Evolutionary conservation across 2,888 invertebrate species (phyloP).

Genomic region (Melinaea marsaeus): DNA sequence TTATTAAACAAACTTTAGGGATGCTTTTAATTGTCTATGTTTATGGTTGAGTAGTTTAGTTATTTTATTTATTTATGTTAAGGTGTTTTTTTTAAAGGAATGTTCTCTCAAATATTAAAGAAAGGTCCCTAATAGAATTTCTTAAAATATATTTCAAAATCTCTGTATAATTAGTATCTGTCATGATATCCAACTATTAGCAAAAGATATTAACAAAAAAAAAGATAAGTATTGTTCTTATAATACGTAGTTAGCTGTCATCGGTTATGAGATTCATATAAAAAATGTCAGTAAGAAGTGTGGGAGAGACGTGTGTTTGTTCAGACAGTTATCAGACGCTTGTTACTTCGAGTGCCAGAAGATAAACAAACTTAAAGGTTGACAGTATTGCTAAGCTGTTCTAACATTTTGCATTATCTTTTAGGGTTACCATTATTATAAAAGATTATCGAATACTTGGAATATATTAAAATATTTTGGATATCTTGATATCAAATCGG

Average conservation of each 20-base stretch:
- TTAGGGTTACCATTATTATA: constrained; percentile 19
- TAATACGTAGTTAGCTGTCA: constrained; percentile 37
- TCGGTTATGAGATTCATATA: constrained; percentile 45
- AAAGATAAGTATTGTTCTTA: constrained; percentile 24
- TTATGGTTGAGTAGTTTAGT: background rate
- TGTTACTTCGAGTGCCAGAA: constrained; percentile 60
- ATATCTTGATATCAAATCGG: too few relatives aligned
- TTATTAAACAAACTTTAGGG: constrained; percentile 10
- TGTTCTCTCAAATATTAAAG: background rate
- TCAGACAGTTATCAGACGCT: constrained; percentile 59
- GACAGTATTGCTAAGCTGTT: constrained; percentile 48
- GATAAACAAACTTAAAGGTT: constrained; percentile 49
- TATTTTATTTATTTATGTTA: background rate
- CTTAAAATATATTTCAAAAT: background rate
- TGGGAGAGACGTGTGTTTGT: constrained; percentile 55
- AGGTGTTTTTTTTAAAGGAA: background rate
- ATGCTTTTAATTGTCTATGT: background rate
- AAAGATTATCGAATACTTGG: constrained; percentile 7
- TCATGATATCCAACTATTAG: constrained; percentile 5
- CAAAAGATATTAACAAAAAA: constrained; percentile 9
- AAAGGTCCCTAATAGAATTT: background rate
- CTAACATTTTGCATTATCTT: constrained; percentile 56
- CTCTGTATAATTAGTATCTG: background rate
- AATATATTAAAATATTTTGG: background rate
- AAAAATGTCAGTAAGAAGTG: constrained; percentile 56